Evolutionary conservation across 2,888 invertebrate genomes (phyloP), one percentile per base, ranked within the genome.

Genomic region (Caenorhabditis sp.): DNA sequence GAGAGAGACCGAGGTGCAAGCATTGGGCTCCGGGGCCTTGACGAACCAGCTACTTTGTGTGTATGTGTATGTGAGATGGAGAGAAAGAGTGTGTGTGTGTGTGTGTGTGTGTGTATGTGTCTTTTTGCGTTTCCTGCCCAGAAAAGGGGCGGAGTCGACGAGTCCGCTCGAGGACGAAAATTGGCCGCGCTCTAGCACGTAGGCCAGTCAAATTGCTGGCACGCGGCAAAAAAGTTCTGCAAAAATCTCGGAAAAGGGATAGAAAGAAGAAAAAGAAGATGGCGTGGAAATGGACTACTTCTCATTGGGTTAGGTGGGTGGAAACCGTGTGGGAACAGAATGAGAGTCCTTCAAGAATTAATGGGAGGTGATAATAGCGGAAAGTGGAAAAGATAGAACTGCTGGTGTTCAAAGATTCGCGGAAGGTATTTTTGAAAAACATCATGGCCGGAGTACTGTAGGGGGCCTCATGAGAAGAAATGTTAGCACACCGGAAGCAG

Each of bases 81-180:
- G 62, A 71, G 52, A 73, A 41, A 65, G 53, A 58, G 43, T 24
- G 32, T 39, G 27, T 7, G 58, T 48, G 37, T 46, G 17, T 35
- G 26, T 27, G 37, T 37, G 59, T 26, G 66, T 52, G 68, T 59
- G 70, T 70, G 59, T 59, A 53, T 70, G 59, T 70, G 70, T 70
- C 59, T 70, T 70, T 53, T 70, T 59, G 59, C 70, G 59, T 70
- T 70, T 70, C 70, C 70, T 70, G 70, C 70, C 70, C 59, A 70
- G 70, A 70, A 70, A 70, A 70, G 52, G 63, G 75, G 75, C 75
- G 68, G 75, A 68, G 75, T 58, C 62, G 66, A 32, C 53, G 66
- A 74, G 74, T 74, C 74, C 74, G 43, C 22, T 39, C 59, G 52
- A 65, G 43, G 41, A 30, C 30, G 55, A 56, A 50, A 70, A 70